Evolutionary conservation across 1,140 invertebrate species (phyloP).

Genomic region (Drosophila grimshawi): DNA sequence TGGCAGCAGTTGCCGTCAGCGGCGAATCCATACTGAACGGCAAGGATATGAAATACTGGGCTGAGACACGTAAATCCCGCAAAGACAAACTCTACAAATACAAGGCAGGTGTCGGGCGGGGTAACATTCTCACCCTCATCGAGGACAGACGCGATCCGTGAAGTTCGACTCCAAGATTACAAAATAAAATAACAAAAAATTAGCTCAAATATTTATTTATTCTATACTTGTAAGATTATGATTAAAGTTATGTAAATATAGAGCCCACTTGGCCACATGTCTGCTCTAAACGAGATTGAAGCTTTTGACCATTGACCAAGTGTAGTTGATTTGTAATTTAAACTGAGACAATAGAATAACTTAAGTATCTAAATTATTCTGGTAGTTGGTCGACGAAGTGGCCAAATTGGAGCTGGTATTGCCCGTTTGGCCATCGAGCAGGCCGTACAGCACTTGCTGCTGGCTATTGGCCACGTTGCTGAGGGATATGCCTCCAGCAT

Average conservation of each 20-base stretch:
- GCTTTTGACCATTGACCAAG: too few species aligned
- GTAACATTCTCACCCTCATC: neutral
- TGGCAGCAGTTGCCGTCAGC: neutral
- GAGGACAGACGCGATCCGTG: slow-evolving; percentile 20
- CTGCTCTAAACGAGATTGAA: too few species aligned
- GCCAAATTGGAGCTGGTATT: slow-evolving; percentile 47
- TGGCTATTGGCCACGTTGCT: slow-evolving; percentile 38
- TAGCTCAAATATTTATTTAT: too few species aligned
- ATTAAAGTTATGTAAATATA: too few species aligned
- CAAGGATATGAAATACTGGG: neutral
- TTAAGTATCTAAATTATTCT: slow-evolving; percentile 27
- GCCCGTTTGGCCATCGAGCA: slow-evolving; percentile 53
- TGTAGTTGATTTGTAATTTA: too few species aligned
- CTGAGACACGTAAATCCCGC: neutral
- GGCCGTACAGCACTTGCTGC: slow-evolving; percentile 59
- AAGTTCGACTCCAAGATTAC: slow-evolving; percentile 40
- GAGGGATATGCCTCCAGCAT: slow-evolving; percentile 59
- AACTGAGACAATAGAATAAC: too few species aligned
- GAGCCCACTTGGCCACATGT: too few species aligned
- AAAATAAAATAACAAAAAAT: too few species aligned
- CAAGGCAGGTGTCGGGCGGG: neutral
- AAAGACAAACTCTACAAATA: neutral
- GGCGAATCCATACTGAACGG: neutral
- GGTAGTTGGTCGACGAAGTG: slow-evolving; percentile 40
- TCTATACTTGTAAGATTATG: too few species aligned